phyloP scores from a whole-genome alignment of 2,797 vertebrate genomes.

The Catharus ustulatus region DNA sequence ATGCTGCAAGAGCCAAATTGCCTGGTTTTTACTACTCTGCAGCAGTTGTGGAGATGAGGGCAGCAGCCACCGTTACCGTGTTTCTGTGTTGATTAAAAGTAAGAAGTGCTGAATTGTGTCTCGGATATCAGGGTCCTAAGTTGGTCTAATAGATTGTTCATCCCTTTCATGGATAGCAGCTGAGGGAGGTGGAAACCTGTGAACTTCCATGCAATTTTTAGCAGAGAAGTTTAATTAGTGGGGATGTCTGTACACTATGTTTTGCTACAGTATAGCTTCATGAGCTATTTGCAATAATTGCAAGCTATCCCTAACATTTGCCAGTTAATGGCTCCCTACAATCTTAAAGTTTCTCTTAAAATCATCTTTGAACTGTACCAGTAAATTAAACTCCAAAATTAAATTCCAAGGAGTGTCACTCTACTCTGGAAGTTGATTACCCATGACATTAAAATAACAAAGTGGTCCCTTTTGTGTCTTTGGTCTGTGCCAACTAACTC shows the following conservation, averaged over 20 bases:
- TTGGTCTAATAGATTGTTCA: background rate
- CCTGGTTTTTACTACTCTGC: background rate
- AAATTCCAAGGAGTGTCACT: background rate
- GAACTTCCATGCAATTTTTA: background rate
- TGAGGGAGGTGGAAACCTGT: background rate
- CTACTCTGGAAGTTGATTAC: background rate
- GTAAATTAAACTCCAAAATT: background rate
- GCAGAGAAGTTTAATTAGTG: background rate
- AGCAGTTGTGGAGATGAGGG: background rate
- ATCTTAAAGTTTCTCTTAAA: background rate
- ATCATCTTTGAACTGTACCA: background rate
- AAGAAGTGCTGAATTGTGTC: background rate
- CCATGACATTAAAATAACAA: background rate
- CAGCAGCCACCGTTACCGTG: background rate
- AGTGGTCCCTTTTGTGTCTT: background rate
- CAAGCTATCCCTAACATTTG: background rate
- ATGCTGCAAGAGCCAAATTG: background rate
- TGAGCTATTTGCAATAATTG: background rate
- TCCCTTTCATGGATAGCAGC: background rate
- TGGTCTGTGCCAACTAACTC: background rate
- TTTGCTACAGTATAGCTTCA: background rate
- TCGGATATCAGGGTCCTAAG: background rate
- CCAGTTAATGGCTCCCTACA: background rate
- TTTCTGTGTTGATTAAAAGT: background rate
- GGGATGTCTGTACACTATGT: background rate